Base-by-base conservation (phyloP, 2,113 vertebrate genomes). In the Neotoma lepida region DNA sequence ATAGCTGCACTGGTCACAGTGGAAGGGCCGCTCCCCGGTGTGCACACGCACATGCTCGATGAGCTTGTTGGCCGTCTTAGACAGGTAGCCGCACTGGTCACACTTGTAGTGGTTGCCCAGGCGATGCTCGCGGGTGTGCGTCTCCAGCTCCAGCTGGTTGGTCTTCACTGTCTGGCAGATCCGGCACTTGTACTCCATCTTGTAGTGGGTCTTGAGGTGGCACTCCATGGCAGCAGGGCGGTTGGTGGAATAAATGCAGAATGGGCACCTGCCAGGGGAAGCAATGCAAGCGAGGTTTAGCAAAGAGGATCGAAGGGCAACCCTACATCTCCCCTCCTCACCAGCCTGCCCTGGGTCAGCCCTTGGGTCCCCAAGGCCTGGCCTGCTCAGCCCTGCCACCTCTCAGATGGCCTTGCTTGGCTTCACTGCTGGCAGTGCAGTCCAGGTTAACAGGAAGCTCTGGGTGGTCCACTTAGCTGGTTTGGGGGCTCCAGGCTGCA, bases 1-100 rank as follows among this genome's bases (percentile, higher is more conserved):
- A 97, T 99, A 99, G 98, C 99, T 98, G 99, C 99, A 99, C 99
- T 99, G 99, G 99, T 99, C 99, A 98, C 99, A 99, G 99, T 99
- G 99, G 99, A 99, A 99, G 98, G 99, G 99, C 98, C 99, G 99
- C 98, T 99, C 99, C 49, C 99, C 99, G 0, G 99, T 99, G 99
- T 99, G 99, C 97, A 99, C 99, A 4, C 99, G 99, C 98, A 99
- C 99, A 18, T 99, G 99, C 98, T 99, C 99, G 85, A 99, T 99
- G 98, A 99, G 99, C 99, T 99, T 99, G 98, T 99, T 99, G 99
- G 99, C 99, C 7, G 99, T 99, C 99, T 99, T 99, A 98, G 99
- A 99, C 98, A 99, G 98, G 98, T 99, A 99, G 98, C 99, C 99
- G 98, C 99, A 99, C 98, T 99, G 99, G 98, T 99, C 99, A 17